phyloP scores from a whole-genome alignment of 1,140 invertebrate species.

The Muscidifurax raptorellus region DNA sequence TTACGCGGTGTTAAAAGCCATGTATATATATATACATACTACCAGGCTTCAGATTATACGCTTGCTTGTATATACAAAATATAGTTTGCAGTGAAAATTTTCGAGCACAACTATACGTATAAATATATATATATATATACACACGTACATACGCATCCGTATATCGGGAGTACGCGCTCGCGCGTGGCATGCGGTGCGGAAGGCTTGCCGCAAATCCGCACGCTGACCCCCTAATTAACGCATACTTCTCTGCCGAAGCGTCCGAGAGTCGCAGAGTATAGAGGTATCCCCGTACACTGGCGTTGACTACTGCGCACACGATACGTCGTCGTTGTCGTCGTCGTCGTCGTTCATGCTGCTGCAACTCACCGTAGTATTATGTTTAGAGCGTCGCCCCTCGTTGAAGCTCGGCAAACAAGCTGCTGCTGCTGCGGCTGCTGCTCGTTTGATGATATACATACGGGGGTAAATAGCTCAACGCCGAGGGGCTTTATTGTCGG shows the following conservation, averaged over 20 bases:
- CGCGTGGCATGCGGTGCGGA: conserved; percentile 7
- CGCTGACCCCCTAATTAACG: conserved; percentile 62
- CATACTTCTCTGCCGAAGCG: conserved; percentile 56
- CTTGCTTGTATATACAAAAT: not conserved
- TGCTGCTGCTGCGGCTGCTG: too few relatives aligned
- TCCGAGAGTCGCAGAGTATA: not conserved
- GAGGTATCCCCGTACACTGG: conserved; percentile 19
- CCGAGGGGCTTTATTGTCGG: not conserved
- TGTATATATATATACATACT: not conserved
- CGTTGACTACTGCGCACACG: conserved; percentile 49
- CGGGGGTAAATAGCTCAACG: not conserved
- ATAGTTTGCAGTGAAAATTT: not conserved
- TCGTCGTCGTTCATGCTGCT: conserved; percentile 12
- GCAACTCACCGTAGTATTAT: conserved; percentile 15
- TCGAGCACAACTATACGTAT: too few relatives aligned
- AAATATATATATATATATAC: too few relatives aligned
- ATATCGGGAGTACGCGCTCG: not conserved
- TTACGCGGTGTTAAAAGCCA: not conserved
- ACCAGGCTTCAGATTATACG: not conserved
- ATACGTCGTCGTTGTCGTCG: not conserved
- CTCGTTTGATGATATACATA: not conserved
- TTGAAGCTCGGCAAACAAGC: not conserved
- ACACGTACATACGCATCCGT: not conserved
- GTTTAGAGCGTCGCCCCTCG: not conserved
- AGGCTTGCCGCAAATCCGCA: conserved; percentile 60